Base-by-base conservation (phyloP, 2,797 vertebrate species). In the Halcyon badia region DNA sequence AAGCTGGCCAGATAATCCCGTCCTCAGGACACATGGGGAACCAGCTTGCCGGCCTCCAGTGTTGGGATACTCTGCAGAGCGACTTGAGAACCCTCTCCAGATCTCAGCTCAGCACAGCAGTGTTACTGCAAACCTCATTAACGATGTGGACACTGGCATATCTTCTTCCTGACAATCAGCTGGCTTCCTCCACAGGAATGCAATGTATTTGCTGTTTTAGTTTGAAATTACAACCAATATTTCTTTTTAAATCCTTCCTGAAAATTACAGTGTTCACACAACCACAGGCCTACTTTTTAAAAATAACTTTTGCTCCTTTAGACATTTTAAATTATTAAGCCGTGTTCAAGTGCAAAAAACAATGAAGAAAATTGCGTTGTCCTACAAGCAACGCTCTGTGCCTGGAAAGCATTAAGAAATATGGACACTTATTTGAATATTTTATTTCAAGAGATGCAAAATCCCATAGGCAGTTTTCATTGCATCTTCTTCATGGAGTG, bases 221-320 rank as follows among this genome's bases (percentile, higher is more conserved):
- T 66, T 69, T 80, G 75, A 87, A 94, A 80, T 51, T 28, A 49
- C 26, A 80, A 35, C 16, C 18, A 56, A 11, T 16, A 58, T 46
- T 71, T 76, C n/a, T 77, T 84, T 52, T 25, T 35, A 76, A 89
- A 82, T 62, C 26, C 11, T 65, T 76, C 51, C 58, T n/a, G 68
- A 77, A 85, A 79, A 79, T 58, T 31, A 61, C 9, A 68, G 8
- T 24, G 25, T 21, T 85, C 48, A 56, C 22, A 61, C 21, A 76
- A 72, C 35, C 7, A n/a, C 9, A 78, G 46, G 7, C 52, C 5
- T 12, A 12, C 25, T 84, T 82, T 77, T 79, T 3, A 75, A 84
- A 79, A 54, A 24, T 14, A 0, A 17, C 49, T 83, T 70, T 46
- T 60, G n/a, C 25, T 68, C 30, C 61, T 72, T 51, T 57, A 48